Conservation (phyloP, 2,113 vertebrate genomes). For the Tringa solitaria region DNA sequence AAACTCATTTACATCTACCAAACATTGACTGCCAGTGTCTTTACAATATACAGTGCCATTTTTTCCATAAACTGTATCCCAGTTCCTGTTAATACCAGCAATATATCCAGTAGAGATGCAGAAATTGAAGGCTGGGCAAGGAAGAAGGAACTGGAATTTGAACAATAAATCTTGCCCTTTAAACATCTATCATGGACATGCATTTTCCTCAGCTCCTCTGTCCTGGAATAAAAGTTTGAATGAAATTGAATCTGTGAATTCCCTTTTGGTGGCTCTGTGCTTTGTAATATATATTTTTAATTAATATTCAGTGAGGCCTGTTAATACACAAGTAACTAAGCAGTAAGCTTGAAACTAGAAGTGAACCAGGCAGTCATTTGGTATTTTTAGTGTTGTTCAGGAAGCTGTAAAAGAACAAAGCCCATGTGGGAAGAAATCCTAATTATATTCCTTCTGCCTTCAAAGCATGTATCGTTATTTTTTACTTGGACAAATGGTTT, state of each 20-base stretch:
- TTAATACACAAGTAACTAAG: background rate
- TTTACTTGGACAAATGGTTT: background rate
- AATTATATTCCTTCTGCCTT: background rate
- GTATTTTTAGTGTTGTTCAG: background rate
- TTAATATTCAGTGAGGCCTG: background rate
- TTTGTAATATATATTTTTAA: background rate
- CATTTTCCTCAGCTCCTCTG: background rate
- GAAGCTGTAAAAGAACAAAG: background rate
- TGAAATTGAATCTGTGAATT: background rate
- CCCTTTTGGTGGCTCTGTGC: background rate
- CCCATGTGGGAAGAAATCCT: background rate
- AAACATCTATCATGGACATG: background rate
- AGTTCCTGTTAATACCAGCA: background rate
- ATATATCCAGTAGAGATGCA: background rate
- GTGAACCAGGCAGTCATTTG: background rate
- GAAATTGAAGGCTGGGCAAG: background rate
- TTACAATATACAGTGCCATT: background rate
- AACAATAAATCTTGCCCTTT: background rate
- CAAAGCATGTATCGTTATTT: background rate
- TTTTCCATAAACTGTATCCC: background rate
- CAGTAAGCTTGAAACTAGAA: background rate
- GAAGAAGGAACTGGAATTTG: background rate
- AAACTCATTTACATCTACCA: background rate
- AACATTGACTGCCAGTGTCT: background rate
- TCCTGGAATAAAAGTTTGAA: background rate